phyloP scores from a whole-genome alignment of 2,888 invertebrate genomes.

The Eulithis testata region DNA sequence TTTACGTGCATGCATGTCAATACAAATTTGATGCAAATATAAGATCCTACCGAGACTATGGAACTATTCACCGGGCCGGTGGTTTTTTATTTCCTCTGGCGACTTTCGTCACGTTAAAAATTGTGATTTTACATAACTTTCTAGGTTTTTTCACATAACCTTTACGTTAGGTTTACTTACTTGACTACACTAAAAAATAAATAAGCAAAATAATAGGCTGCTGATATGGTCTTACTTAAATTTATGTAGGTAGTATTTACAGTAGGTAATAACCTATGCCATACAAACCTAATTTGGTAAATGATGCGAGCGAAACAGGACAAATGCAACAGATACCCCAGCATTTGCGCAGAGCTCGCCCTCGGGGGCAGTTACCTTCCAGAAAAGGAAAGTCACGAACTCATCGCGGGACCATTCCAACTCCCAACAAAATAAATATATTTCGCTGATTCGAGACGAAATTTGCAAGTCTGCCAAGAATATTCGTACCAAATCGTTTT shows the following conservation, averaged over 20 bases:
- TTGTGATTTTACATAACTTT: too few species aligned
- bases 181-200: too few species aligned
- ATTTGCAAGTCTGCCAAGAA: conserved; percentile 85
- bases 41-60: too few species aligned
- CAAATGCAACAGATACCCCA: conserved; percentile 48
- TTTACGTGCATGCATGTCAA: not conserved
- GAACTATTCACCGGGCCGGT: too few species aligned
- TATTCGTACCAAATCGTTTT: conserved; percentile 85
- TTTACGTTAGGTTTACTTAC: too few species aligned
- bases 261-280: not conserved
- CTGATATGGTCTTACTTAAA: too few species aligned
- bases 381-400: conserved; percentile 70
- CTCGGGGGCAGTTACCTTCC: conserved; percentile 57
- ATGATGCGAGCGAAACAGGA: conserved; percentile 23
- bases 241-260: not conserved
- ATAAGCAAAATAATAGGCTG: too few species aligned
- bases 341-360: conserved; percentile 38
- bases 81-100: too few species aligned
- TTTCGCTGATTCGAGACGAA: conserved; percentile 81
- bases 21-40: too few species aligned
- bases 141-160: too few species aligned
- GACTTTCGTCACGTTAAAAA: too few species aligned
- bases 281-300: not conserved
- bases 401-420: conserved; percentile 70
- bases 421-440: conserved; percentile 82